Evolutionary conservation across 1,140 invertebrate species (phyloP), one percentile per base, ranked within the genome.

Genomic region (Triops longicaudatus): DNA sequence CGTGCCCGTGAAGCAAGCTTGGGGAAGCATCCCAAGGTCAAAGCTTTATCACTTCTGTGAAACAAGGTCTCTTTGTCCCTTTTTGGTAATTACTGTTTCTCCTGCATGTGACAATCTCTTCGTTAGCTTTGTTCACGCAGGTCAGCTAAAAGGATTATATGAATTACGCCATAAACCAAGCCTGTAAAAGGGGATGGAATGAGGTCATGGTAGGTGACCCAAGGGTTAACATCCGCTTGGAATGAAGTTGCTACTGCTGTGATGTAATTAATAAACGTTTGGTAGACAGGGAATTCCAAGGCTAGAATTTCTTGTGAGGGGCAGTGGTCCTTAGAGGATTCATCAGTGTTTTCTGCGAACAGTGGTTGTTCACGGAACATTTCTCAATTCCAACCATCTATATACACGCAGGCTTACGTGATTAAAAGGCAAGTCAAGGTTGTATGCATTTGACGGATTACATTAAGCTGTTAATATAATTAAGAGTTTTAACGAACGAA

Each of bases 31-130:
- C 31, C 31, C 31, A 63, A 63, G 50, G 50, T 63, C 50, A 63
- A 63, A 63, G 31, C 50, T 63, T 63, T 63, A 63, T 63, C 50
- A n/a, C 50, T 63, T 63, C 50, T 63, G 22, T 63, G 50, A 63
- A 63, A 63, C 50, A 63, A 63, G 50, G 17, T 63, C 22, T 37
- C 31, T 37, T 37, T 37, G 31, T 63, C 50, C 50, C 50, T 22
- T 22, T 22, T 5, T 63, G 14, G 9, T 63, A 63, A 63, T 63
- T 63, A 63, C 50, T 22, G 10, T 63, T 5, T 14, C 50, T 17
- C 4, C 22, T 63, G 14, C 2, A 37, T 7, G 31, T 7, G 31
- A 37, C 31, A 37, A 4, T 37, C 31, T 37, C 31, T 37, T 37
- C 7, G 31, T 37, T 2, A 37, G 31, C 31, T 37, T 37, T 37